These are phyloP conservation scores for Platichthys stellatus DNA, from an alignment of 2,113 vertebrate species.

Conservation along the genomic window DNA sequence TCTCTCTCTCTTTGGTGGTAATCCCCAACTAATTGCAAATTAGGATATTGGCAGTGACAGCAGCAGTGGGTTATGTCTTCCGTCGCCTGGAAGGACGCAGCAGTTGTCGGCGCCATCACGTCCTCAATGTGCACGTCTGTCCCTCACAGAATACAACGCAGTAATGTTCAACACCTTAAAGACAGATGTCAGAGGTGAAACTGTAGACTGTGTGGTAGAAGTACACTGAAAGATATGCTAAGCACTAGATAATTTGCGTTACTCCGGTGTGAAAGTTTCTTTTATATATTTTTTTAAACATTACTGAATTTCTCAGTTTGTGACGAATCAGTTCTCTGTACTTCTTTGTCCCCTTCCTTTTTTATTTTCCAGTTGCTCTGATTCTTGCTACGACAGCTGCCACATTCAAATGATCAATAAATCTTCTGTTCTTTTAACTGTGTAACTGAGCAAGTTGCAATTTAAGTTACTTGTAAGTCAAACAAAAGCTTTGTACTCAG, in stretches of 20 bases:
- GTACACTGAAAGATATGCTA: neutral
- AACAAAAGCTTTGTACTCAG: too few relatives aligned
- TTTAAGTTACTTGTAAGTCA: too few relatives aligned
- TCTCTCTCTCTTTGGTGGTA: slow-evolving; percentile 41
- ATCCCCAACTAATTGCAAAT: slow-evolving; percentile 70
- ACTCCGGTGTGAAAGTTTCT: neutral
- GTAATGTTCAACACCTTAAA: neutral
- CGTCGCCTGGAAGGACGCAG: slow-evolving; percentile 23
- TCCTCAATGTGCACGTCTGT: slow-evolving; percentile 16
- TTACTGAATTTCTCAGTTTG: too few relatives aligned
- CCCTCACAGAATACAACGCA: neutral
- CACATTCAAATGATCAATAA: too few relatives aligned
- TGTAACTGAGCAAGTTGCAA: too few relatives aligned
- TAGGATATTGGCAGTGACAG: slow-evolving; percentile 63
- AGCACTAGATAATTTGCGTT: neutral
- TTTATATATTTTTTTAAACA: neutral
- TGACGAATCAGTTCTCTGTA: neutral
- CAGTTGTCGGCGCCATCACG: slow-evolving; percentile 24
- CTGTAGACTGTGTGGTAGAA: neutral
- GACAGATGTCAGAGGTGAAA: neutral
- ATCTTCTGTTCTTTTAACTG: too few relatives aligned
- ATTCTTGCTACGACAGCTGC: too few relatives aligned
- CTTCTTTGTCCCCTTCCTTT: neutral
- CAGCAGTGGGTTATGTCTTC: slow-evolving; percentile 60
- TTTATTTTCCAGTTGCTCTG: too few relatives aligned